Evolutionary conservation across 2,888 invertebrate genomes (phyloP).

Genomic region (Pachliopta kotzebuea): DNA sequence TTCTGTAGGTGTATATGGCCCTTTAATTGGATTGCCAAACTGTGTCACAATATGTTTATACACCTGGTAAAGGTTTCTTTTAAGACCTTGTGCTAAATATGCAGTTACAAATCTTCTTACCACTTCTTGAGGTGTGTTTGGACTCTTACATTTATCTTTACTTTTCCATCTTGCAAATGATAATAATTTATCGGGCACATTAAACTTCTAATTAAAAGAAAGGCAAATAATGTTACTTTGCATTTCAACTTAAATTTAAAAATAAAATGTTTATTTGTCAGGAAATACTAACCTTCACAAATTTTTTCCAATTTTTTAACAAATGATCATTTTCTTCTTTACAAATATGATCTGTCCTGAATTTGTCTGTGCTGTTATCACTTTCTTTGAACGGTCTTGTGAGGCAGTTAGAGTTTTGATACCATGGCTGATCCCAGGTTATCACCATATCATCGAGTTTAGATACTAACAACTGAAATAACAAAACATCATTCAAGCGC

Average conservation of each 20-base stretch:
- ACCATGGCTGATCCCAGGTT: conserved; percentile 66
- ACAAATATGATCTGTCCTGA: conserved; percentile 49
- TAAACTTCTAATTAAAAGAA: conserved; percentile 46
- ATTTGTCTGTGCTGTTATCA: conserved; percentile 36
- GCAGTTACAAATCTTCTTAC: conserved; percentile 53
- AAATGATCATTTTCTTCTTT: conserved; percentile 53
- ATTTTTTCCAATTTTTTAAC: conserved; percentile 55
- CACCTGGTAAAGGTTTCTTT: conserved; percentile 60
- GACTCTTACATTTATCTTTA: conserved; percentile 41
- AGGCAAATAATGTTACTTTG: conserved; percentile 19
- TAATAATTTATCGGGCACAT: conserved; percentile 55
- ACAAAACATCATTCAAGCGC: conserved; percentile 11
- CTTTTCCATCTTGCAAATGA: conserved; percentile 61
- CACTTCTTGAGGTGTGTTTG: conserved; percentile 46
- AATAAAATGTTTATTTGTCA: background rate
- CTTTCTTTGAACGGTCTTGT: conserved; percentile 43
- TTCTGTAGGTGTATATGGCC: conserved; percentile 49
- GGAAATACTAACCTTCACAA: conserved; percentile 46
- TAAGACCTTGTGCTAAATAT: conserved; percentile 56
- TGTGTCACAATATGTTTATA: conserved; percentile 48
- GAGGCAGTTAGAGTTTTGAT: conserved; percentile 49
- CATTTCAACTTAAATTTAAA: background rate
- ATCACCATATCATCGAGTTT: conserved; percentile 43
- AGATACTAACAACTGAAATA: conserved; percentile 44
- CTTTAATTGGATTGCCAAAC: conserved; percentile 45